phyloP scores from a whole-genome alignment of 1,140 invertebrate species.

The Drosophila nasuta region DNA sequence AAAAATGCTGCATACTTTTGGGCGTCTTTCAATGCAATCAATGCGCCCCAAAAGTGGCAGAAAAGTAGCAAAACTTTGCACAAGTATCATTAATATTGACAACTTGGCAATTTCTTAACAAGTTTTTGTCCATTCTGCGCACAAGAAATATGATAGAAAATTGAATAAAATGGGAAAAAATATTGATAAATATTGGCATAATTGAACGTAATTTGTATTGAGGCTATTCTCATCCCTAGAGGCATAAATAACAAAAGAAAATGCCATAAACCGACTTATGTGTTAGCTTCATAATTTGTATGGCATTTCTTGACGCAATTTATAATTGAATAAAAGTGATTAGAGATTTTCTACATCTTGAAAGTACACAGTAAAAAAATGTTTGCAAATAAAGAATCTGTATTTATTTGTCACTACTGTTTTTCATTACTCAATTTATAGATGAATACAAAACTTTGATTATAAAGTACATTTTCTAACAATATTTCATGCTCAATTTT shows the following conservation, averaged over 20 bases:
- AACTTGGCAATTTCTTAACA: conserved; percentile 19
- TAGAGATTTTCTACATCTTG: background rate
- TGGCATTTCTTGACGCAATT: background rate
- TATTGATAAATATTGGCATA: conserved; percentile 21
- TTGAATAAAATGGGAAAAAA: background rate
- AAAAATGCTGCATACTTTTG: conserved; percentile 26
- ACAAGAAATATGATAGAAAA: background rate
- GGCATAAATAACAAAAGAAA: background rate
- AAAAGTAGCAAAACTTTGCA: conserved; percentile 11
- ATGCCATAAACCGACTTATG: background rate
- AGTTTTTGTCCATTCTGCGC: background rate
- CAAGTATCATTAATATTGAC: conserved; percentile 24
- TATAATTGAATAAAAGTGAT: background rate
- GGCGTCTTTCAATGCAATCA: conserved; percentile 6
- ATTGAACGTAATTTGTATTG: background rate
- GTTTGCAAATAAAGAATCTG: no score
- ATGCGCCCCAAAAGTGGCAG: conserved; percentile 7
- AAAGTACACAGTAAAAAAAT: no score
- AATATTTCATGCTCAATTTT: no score
- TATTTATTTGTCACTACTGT: no score
- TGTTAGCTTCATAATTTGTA: background rate
- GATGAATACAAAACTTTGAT: no score
- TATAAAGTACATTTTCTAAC: no score
- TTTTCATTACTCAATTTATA: no score
- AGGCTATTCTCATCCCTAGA: background rate